Evolutionary conservation across 1,140 invertebrate species (phyloP).

Genomic region (Lasioglossum baleicum): DNA sequence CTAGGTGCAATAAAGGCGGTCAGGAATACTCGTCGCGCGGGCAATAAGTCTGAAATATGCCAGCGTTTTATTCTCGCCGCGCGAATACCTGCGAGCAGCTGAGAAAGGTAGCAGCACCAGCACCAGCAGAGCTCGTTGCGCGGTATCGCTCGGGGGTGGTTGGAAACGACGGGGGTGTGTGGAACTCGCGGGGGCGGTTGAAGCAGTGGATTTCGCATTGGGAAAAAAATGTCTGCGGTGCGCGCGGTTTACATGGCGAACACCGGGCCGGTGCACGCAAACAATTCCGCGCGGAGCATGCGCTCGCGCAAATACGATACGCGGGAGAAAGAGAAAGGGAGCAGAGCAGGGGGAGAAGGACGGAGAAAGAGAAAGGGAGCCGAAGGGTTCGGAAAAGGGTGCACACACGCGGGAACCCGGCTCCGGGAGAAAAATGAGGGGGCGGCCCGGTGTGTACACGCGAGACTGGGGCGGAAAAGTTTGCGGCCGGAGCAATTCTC

Average conservation of each 20-base stretch:
- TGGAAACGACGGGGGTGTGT: not conserved
- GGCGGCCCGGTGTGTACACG: slow-evolving; percentile 42
- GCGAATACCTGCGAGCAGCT: slow-evolving; percentile 50
- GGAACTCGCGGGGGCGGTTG: not conserved
- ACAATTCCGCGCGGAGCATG: slow-evolving; percentile 47
- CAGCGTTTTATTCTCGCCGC: slow-evolving; percentile 66
- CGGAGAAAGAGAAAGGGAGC: not conserved
- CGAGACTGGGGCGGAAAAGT: slow-evolving; percentile 59
- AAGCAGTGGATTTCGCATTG: slow-evolving; percentile 31
- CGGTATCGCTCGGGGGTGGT: not conserved
- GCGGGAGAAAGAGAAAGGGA: not conserved
- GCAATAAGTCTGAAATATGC: slow-evolving; percentile 75
- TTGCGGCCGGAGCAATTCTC: slow-evolving; percentile 69
- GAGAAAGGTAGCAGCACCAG: slow-evolving; percentile 1
- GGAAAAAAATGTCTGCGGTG: slow-evolving; percentile 54
- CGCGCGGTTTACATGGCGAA: slow-evolving; percentile 48
- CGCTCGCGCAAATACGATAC: slow-evolving; percentile 36
- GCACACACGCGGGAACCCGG: not conserved
- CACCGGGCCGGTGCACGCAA: slow-evolving; percentile 28
- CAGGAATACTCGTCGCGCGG: slow-evolving; percentile 40
- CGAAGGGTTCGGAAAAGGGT: not conserved
- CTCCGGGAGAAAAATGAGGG: slow-evolving; percentile 49
- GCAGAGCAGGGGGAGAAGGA: too few relatives aligned
- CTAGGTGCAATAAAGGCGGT: slow-evolving; percentile 68
- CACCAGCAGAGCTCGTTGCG: too few relatives aligned